These are phyloP conservation scores for Lucilia sericata DNA, from an alignment of 1,140 invertebrate genomes.

Conservation along the genomic window DNA sequence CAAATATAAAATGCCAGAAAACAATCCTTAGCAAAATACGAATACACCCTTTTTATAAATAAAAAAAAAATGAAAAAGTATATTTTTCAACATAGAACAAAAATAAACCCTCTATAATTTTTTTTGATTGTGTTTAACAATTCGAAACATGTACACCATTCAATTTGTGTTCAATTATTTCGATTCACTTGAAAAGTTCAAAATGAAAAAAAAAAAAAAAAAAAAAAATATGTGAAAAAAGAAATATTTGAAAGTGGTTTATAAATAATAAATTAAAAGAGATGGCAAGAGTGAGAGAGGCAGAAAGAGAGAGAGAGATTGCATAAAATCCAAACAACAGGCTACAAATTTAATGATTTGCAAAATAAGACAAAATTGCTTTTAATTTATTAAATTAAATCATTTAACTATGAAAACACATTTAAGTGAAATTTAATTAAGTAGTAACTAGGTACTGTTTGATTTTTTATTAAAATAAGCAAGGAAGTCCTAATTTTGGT, in stretches of 20 bases:
- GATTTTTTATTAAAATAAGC: no score
- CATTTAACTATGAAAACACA: background rate
- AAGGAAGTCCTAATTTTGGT: no score
- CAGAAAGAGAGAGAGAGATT: no score
- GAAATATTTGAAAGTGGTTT: slow-evolving; percentile 31
- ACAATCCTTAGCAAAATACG: background rate
- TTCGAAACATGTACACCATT: slow-evolving; percentile 39
- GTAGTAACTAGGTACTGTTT: no score
- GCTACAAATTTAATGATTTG: background rate
- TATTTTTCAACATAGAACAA: background rate
- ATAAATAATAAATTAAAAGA: slow-evolving; percentile 38
- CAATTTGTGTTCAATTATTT: slow-evolving; percentile 44
- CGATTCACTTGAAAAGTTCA: slow-evolving; percentile 32
- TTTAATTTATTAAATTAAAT: background rate
- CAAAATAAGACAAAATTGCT: background rate
- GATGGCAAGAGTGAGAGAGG: background rate
- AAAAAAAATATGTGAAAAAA: slow-evolving; percentile 3
- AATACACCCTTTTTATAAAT: slow-evolving; percentile 24
- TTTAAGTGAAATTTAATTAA: background rate
- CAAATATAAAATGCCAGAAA: background rate
- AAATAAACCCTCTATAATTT: slow-evolving; percentile 7
- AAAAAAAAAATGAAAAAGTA: background rate
- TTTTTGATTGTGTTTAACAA: slow-evolving; percentile 22
- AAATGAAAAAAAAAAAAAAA: slow-evolving; percentile 10
- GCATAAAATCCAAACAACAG: background rate